Conservation (phyloP, 1,140 invertebrate genomes). For the Drosophila nigromelanica region DNA sequence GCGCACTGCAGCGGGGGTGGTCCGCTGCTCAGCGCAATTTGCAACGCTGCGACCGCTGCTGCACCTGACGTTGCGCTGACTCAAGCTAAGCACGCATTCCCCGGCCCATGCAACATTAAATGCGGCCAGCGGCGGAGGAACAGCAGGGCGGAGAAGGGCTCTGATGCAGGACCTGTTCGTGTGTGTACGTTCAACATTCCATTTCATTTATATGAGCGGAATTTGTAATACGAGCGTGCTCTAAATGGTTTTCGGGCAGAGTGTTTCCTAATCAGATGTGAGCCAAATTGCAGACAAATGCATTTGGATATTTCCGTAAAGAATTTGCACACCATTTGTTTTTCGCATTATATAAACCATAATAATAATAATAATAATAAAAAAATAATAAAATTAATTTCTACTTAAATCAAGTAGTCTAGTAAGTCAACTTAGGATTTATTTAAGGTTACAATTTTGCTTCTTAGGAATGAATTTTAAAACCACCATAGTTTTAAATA, state of each 20-base stretch:
- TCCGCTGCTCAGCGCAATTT: constrained; percentile 50
- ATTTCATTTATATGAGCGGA: constrained; percentile 63
- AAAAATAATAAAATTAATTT: too few species aligned
- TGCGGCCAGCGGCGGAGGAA: not conserved
- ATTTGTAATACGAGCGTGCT: constrained; percentile 45
- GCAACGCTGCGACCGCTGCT: constrained; percentile 39
- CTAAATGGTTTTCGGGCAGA: constrained; percentile 35
- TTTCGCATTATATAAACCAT: not conserved
- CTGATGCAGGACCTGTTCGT: not conserved
- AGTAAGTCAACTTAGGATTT: too few species aligned
- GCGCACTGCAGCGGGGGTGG: constrained; percentile 16
- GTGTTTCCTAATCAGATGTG: constrained; percentile 24
- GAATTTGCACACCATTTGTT: not conserved
- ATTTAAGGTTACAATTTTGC: too few species aligned
- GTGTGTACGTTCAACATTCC: constrained; percentile 14
- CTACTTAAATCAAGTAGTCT: too few species aligned
- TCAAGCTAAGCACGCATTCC: constrained; percentile 33
- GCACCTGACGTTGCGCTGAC: constrained; percentile 29
- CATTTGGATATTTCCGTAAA: not conserved
- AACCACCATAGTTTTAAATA: too few species aligned
- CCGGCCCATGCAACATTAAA: not conserved
- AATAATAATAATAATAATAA: not conserved
- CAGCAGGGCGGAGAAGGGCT: too few species aligned
- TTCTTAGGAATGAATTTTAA: too few species aligned
- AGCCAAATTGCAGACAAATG: constrained; percentile 21